Conservation (phyloP, 2,888 invertebrate species). For the Drosophila neonasuta region DNA sequence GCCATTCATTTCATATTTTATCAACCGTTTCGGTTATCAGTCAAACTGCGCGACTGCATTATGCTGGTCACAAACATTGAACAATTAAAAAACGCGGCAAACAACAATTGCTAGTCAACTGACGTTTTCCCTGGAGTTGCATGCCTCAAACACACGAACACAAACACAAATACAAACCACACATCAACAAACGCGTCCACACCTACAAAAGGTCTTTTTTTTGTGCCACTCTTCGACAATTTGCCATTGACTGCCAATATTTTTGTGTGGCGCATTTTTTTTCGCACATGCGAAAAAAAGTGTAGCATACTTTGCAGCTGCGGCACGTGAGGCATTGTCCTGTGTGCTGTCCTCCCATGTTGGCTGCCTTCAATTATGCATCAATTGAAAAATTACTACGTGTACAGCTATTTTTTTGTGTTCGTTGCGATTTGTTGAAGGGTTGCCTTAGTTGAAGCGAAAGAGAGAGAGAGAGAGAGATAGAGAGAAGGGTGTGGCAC, state of each 20-base stretch:
- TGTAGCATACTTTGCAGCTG: slow-evolving; percentile 37
- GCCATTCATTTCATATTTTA: slow-evolving; percentile 21
- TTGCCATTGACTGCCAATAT: slow-evolving; percentile 71
- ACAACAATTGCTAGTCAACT: slow-evolving; percentile 63
- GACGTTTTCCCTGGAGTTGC: slow-evolving; percentile 34
- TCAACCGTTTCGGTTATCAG: slow-evolving; percentile 63
- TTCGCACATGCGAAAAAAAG: slow-evolving; percentile 6
- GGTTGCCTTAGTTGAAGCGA: slow-evolving; percentile 37
- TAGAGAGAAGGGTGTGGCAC: not conserved
- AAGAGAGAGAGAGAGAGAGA: no score
- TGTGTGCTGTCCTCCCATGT: not conserved
- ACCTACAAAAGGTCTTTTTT: slow-evolving; percentile 28
- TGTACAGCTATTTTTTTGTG: slow-evolving; percentile 63
- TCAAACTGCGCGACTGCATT: slow-evolving; percentile 41
- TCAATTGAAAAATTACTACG: slow-evolving; percentile 82
- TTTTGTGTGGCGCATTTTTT: slow-evolving; percentile 51
- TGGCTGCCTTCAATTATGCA: slow-evolving; percentile 80
- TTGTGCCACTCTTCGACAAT: slow-evolving; percentile 49
- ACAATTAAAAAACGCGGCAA: slow-evolving; percentile 79
- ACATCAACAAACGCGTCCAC: slow-evolving; percentile 71
- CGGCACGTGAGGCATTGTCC: slow-evolving; percentile 56
- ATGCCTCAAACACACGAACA: slow-evolving; percentile 46
- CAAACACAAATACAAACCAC: slow-evolving; percentile 72
- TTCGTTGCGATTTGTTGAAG: slow-evolving; percentile 40
- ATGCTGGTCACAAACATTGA: slow-evolving; percentile 39